These are phyloP conservation scores for Leucophenga montana DNA, from an alignment of 2,888 invertebrate genomes.

Conservation along the genomic window DNA sequence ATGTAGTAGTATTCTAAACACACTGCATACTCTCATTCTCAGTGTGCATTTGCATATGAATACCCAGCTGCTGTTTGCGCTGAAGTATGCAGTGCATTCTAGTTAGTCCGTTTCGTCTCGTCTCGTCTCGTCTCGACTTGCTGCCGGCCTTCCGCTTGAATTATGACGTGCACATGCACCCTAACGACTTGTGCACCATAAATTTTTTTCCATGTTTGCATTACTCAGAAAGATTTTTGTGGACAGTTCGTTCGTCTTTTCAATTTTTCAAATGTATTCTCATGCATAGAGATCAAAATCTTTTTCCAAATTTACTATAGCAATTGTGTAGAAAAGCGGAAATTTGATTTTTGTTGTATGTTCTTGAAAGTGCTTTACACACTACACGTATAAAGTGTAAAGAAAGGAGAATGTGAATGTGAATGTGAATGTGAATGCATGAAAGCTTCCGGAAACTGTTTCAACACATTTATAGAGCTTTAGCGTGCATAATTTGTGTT, in stretches of 20 bases:
- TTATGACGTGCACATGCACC: conserved; percentile 60
- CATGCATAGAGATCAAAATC: conserved; percentile 15
- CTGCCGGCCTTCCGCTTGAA: conserved; percentile 46
- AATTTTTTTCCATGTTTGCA: conserved; percentile 61
- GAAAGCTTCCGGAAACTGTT: too few species aligned
- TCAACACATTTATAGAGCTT: too few species aligned
- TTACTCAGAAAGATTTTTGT: conserved; percentile 53
- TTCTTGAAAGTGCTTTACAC: not conserved
- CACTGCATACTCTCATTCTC: not conserved
- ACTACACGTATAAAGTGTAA: too few species aligned
- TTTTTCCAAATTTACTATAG: conserved; percentile 14
- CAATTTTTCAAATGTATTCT: not conserved
- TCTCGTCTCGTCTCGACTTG: too few species aligned
- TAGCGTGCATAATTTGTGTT: too few species aligned
- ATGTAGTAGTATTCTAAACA: not conserved
- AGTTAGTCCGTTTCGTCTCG: too few species aligned
- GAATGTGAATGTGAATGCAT: too few species aligned
- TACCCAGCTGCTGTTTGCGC: conserved; percentile 48
- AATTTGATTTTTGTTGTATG: not conserved
- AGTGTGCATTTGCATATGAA: conserved; percentile 53
- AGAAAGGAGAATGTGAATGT: too few species aligned
- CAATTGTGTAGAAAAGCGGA: conserved; percentile 5
- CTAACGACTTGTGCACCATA: conserved; percentile 58
- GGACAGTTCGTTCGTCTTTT: not conserved
- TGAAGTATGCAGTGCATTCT: conserved; percentile 4